Conservation (phyloP, 2,113 vertebrate species). For the Neotragus moschatus region DNA sequence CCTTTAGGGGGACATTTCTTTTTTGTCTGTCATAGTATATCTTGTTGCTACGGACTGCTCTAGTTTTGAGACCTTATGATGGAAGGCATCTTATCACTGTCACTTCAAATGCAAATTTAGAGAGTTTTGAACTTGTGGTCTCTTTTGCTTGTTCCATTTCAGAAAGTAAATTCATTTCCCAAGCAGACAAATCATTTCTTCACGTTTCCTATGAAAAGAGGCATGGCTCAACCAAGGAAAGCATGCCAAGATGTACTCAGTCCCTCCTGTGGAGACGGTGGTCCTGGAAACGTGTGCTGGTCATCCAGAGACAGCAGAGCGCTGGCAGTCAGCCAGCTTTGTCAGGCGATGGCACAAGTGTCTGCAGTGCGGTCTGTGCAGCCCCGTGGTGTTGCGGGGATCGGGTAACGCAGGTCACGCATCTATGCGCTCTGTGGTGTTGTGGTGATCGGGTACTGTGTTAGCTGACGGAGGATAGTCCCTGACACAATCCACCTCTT, state of each 20-base stretch:
- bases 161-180: background rate
- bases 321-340: background rate
- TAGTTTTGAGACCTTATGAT: background rate
- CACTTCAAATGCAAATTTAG: background rate
- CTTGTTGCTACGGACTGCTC: background rate
- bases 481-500: background rate
- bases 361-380: background rate
- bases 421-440: background rate
- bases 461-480: background rate
- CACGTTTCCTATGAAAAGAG: background rate
- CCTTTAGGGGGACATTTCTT: background rate
- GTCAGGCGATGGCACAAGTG: background rate
- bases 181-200: background rate
- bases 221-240: background rate
- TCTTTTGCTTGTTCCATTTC: background rate
- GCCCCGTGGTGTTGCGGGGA: background rate
- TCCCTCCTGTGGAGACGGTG: background rate
- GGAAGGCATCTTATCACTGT: background rate
- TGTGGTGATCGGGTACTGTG: background rate
- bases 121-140: background rate
- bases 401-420: background rate
- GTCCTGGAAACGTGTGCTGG: background rate
- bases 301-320: background rate
- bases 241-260: rapidly evolving
- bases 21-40: rapidly evolving